Conservation (phyloP, 2,113 vertebrate genomes). For the Brachionichthys hirsutus region DNA sequence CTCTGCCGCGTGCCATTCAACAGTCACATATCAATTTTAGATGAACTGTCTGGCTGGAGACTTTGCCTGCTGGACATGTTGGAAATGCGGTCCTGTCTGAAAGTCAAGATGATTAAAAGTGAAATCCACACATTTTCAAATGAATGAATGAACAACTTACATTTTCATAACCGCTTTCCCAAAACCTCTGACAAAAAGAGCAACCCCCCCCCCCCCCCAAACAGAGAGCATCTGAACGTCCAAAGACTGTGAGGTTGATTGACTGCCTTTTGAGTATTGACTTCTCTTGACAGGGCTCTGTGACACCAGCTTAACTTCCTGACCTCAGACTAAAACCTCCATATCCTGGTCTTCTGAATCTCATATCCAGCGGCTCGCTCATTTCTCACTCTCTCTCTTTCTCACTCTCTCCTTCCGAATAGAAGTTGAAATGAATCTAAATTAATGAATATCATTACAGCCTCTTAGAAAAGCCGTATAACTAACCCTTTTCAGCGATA, state of each 20-base stretch:
- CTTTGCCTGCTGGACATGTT: conserved; percentile 15
- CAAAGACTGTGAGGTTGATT: conserved; percentile 29
- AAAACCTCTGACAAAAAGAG: not conserved
- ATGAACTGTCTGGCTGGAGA: conserved; percentile 1
- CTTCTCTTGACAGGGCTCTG: conserved; percentile 49
- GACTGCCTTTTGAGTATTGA: conserved; percentile 47
- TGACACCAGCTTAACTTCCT: conserved; percentile 58
- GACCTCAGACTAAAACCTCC: conserved; percentile 55
- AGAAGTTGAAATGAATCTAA: conserved; percentile 73
- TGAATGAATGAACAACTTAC: conserved; percentile 8
- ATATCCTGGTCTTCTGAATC: conserved; percentile 43
- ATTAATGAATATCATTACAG: conserved; percentile 78
- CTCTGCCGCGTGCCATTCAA: not conserved
- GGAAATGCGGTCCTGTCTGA: conserved; percentile 16
- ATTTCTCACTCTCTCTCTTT: not conserved
- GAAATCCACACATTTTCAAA: conserved; percentile 15
- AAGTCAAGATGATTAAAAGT: conserved; percentile 17
- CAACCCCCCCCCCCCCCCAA: too few species aligned
- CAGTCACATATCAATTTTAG: conserved; percentile 12
- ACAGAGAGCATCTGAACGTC: conserved; percentile 11
- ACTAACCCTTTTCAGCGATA: conserved; percentile 66
- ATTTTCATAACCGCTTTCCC: conserved; percentile 5
- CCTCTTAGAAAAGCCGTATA: conserved; percentile 66
- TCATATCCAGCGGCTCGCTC: conserved; percentile 30
- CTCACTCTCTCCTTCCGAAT: conserved; percentile 25